Conservation (phyloP, 2,113 vertebrate genomes). For the Pagrus major region DNA sequence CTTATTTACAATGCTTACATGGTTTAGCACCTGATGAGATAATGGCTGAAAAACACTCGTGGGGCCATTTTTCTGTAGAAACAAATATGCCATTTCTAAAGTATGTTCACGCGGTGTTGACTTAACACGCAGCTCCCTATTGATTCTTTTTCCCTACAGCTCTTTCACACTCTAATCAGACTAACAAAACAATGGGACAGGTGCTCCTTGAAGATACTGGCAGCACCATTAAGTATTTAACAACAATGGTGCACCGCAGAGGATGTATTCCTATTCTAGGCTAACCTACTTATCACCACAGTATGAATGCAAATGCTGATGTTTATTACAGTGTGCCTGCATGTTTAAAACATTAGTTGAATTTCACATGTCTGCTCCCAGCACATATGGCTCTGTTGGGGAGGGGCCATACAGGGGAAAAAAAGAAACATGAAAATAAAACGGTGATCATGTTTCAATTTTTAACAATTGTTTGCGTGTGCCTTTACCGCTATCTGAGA, state of each 20-base stretch:
- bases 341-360: conserved; percentile 76
- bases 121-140: conserved; percentile 73
- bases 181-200: conserved; percentile 79
- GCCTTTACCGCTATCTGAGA: neutral
- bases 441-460: conserved; percentile 14
- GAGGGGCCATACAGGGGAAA: conserved; percentile 17
- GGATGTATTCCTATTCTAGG: conserved; percentile 74
- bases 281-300: conserved; percentile 79
- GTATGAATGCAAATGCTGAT: conserved; percentile 71
- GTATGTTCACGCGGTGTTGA: conserved; percentile 71
- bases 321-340: conserved; percentile 67
- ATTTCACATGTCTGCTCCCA: conserved; percentile 48
- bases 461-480: conserved; percentile 4
- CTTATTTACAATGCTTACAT: neutral
- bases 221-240: conserved; percentile 83
- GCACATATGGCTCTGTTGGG: conserved; percentile 21
- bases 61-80: conserved; percentile 47
- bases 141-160: conserved; percentile 69
- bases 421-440: conserved; percentile 5
- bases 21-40: conserved; percentile 61
- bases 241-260: conserved; percentile 76
- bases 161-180: conserved; percentile 81
- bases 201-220: conserved; percentile 83
- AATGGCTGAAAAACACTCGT: conserved; percentile 54
- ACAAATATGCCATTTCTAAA: conserved; percentile 69